Base-by-base conservation (phyloP, 2,113 vertebrate genomes). In the Vulpes lagopus region DNA sequence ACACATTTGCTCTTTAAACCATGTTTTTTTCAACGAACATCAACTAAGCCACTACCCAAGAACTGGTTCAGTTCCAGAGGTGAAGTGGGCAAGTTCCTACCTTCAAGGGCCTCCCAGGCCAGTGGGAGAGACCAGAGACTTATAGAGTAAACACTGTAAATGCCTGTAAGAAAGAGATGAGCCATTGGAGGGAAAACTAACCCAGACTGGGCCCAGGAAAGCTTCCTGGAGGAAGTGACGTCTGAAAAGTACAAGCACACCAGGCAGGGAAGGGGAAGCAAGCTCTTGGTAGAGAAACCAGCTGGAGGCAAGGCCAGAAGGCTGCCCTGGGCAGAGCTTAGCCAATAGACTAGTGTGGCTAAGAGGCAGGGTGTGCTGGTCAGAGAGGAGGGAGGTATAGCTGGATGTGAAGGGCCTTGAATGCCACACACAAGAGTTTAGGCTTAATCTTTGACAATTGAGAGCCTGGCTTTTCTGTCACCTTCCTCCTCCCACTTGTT, bases 181-280 rank as follows among this genome's bases (percentile, higher is more conserved):
- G 67, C 12, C 67, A 8, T 23, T 6, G 16, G 32, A 90, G 5
- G 59, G 51, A 59, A 69, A 19, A 51, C 59, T 49, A 30, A 59
- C 32, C 62, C 62, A 30, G 20, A 32, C 12, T 0, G 19, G 22
- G 53, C 82, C 55, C 71, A 10, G 65, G 78, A 82, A 80, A 55
- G 65, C 9, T 53, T 82, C 96, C 78, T 43, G 86, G 84, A 91
- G 94, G 94, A 97, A 97, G 93, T 91, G 79, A 71, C 82, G 89
- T 71, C 79, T 76, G 59, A 81, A 93, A 84, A 91, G 51, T 59
- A 55, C 5, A 2, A 71, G 43, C 38, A n/a, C 15, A 35, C 32
- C 53, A 78, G 49, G 27, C 4, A 4, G 51, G 27, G 73, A 89
- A 96, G 84, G 43, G 96, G 91, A 96, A 92, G 84, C 74, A 95